These are phyloP conservation scores for Andricus grossulariae DNA, from an alignment of 1,140 invertebrate genomes.

Conservation along the genomic window DNA sequence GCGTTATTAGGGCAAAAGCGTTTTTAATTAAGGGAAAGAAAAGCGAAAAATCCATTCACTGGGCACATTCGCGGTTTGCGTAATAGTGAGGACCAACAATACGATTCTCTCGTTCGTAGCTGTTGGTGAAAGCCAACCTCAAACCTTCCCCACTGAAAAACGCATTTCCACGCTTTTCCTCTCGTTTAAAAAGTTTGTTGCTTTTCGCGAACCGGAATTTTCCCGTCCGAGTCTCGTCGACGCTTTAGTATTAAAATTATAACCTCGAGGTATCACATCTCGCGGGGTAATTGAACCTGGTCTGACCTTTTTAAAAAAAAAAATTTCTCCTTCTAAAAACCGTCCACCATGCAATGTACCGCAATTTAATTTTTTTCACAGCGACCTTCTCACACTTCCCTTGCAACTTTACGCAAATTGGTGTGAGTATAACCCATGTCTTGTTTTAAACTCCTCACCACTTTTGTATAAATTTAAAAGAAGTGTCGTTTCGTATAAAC, in stretches of 20 bases:
- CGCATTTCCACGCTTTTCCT: not conserved
- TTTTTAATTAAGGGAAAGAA: no score
- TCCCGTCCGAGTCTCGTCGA: not conserved
- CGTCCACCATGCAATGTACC: conserved; percentile 14
- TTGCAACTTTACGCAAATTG: conserved; percentile 19
- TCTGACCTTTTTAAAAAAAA: conserved; percentile 2
- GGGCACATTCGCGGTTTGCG: no score
- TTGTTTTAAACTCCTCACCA: not conserved
- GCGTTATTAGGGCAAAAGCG: no score
- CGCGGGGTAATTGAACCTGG: conserved; percentile 22
- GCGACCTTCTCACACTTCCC: conserved; percentile 1
- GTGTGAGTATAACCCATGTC: not conserved
- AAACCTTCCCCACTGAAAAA: not conserved
- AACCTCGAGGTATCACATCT: conserved; percentile 27
- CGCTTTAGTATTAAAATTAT: conserved; percentile 22
- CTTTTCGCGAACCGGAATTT: not conserved
- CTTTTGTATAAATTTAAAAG: no score
- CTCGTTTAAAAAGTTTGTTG: conserved; percentile 10
- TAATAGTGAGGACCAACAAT: no score
- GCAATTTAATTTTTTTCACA: conserved; percentile 15
- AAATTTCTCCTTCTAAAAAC: not conserved
- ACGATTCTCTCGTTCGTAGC: no score
- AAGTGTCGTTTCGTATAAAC: no score
- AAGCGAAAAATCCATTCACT: no score
- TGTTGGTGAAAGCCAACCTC: no score